Base-by-base conservation (phyloP, 2,113 vertebrate genomes). In the Noturus placidus region DNA sequence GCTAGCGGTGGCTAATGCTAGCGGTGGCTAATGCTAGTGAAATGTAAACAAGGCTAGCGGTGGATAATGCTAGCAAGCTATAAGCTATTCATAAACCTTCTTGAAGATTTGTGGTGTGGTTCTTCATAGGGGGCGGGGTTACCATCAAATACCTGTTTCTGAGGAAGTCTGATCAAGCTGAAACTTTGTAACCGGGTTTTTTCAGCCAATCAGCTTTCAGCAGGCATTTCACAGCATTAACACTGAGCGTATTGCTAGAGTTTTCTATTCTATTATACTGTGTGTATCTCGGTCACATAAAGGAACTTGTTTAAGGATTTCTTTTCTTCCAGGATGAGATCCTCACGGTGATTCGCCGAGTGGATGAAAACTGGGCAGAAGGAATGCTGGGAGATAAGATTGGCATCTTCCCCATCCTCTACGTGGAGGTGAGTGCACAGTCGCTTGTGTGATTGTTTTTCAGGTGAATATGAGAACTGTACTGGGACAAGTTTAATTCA, bases 291-390 rank as follows among this genome's bases (percentile, higher is more conserved):
- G 8, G 22, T 13, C 61, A 52, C 17, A 33, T 19, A 20, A 70
- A 25, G 54, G 2, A 38, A 25, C 54, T 3, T 77, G 30, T 46
- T 30, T 38, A 38, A 46, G 0, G 2, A 89, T 89, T 90, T 93
- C 90, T 92, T 89, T 89, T 88, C 83, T 87, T 88, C 56, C 93
- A 99, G 98, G 98, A 99, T 92, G 98, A 99, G 94, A 96, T 99
- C 89, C 95, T 99, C 92, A 99, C 98, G 0, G 98, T 99, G 91
- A 99, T 99, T 92, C 97, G 98, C 89, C 95, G 98, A 92, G 98
- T 99, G 92, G 98, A 99, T 89, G 98, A 99, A 91, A 99, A 99
- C 94, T 99, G 98, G 98, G 98, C 98, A 5, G 98, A 99, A 95
- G 98, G 98, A 92, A 99, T 99, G 98, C 94, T 99, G 92, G 97